Conservation (phyloP, 2,113 vertebrate species). For the Henicopernis longicauda region DNA sequence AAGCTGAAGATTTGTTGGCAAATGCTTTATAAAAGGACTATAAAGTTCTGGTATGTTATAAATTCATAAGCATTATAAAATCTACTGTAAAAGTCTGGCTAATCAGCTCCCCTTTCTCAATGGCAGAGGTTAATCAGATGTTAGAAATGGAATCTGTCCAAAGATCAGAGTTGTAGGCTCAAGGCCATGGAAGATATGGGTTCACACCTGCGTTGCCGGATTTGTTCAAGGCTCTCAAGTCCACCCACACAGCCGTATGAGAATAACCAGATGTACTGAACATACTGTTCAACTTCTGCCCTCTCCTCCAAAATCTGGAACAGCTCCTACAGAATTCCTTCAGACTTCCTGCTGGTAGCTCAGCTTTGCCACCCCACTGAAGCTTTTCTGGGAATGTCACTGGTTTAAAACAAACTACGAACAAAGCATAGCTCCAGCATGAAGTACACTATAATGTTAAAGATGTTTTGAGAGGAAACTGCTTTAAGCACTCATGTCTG, state of each 20-base stretch:
- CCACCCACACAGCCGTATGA: rapidly evolving
- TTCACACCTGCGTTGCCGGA: not conserved
- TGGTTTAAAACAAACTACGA: not conserved
- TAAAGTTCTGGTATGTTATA: not conserved
- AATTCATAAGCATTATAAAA: not conserved
- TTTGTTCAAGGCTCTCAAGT: not conserved
- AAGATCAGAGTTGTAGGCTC: not conserved
- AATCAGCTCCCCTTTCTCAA: not conserved
- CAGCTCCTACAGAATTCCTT: not conserved
- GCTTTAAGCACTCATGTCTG: not conserved
- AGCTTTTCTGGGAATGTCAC: not conserved
- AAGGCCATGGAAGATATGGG: not conserved
- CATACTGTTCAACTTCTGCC: not conserved
- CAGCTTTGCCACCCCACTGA: not conserved
- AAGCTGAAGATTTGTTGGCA: not conserved
- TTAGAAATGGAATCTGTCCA: not conserved
- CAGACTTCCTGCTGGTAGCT: not conserved
- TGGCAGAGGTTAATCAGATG: not conserved
- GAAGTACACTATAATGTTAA: not conserved
- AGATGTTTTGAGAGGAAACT: not conserved
- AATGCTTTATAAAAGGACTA: not conserved
- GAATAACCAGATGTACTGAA: not conserved
- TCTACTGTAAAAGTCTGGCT: not conserved
- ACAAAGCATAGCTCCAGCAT: not conserved
- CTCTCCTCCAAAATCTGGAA: not conserved